Evolutionary conservation across 2,113 vertebrate genomes (phyloP).

Genomic region (Emydocephalus ijimae): DNA sequence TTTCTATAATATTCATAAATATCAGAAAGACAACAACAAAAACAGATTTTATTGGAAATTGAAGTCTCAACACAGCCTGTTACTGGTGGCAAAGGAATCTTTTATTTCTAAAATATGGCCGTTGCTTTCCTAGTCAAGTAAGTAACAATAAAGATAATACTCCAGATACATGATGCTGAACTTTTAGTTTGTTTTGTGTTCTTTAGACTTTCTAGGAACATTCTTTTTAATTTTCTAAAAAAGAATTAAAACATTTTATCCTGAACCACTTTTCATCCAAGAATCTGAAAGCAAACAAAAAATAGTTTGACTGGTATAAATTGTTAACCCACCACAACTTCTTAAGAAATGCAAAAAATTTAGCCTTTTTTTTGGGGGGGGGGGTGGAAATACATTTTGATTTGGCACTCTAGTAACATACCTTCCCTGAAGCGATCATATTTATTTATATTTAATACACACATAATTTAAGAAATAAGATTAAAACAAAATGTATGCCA

Average conservation of each 20-base stretch:
- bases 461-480: conserved; percentile 12
- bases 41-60: background rate
- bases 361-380: background rate
- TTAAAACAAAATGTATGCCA: conserved; percentile 28
- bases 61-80: conserved; percentile 10
- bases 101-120: conserved; percentile 1
- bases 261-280: background rate
- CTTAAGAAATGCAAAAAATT: conserved; percentile 1
- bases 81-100: background rate
- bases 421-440: background rate
- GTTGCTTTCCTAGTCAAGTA: background rate
- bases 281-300: background rate
- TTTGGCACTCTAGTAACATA: background rate
- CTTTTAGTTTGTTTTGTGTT: background rate
- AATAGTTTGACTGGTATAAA: background rate
- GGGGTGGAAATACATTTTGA: background rate
- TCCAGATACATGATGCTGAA: background rate
- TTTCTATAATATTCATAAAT: conserved; percentile 9
- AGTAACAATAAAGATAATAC: background rate
- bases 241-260: background rate
- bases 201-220: background rate
- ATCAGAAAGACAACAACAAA: conserved; percentile 15
- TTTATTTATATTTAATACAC: conserved; percentile 19
- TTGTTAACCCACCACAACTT: background rate
- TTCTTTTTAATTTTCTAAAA: background rate